Evolutionary conservation across 1,140 invertebrate species (phyloP), one percentile per base, ranked within the genome.

Genomic region (Papilio helenus): DNA sequence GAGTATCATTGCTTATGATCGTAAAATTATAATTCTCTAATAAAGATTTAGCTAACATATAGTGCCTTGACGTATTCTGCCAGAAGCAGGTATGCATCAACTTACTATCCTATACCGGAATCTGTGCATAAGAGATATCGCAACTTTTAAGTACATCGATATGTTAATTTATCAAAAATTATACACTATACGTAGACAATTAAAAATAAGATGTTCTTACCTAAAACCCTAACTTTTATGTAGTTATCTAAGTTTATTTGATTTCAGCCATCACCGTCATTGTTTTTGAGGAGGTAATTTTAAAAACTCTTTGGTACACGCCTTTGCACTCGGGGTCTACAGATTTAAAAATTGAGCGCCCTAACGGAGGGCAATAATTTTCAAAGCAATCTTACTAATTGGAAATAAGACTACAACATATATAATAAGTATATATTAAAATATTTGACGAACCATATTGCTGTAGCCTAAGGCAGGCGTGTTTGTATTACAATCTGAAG

Each of bases 401-500:
- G 61, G 18, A 68, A 68, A 68, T 68, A 68, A 68, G 61, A 68
- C 23, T 68, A 68, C 61, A 68, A 29, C 3, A 68, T 68, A 29
- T 68, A 29, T 34, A 68, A 68, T 29, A 68, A 29, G 14, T 34
- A 68, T 68, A 34, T 68, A 68, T 68, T 68, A 68, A 68, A 68
- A 68, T 68, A 14, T 68, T 68, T 34, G 61, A 68, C 61, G 61
- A 68, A 68, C 61, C 61, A 68, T 68, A n/a, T 68, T 68, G 61
- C 12, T 68, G 61, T 68, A 68, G 14, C 61, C 61, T 68, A 68
- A 68, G 26, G 61, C 61, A 68, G 61, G 61, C 16, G 61, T 68
- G 26, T 68, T 68, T 29, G 61, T 26, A 68, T 68, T 68, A 68
- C 61, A 68, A 68, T 68, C 61, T 20, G 61, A 34, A 68, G 26